phyloP scores from a whole-genome alignment of 1,140 invertebrate species.

The Drosophila tani region DNA sequence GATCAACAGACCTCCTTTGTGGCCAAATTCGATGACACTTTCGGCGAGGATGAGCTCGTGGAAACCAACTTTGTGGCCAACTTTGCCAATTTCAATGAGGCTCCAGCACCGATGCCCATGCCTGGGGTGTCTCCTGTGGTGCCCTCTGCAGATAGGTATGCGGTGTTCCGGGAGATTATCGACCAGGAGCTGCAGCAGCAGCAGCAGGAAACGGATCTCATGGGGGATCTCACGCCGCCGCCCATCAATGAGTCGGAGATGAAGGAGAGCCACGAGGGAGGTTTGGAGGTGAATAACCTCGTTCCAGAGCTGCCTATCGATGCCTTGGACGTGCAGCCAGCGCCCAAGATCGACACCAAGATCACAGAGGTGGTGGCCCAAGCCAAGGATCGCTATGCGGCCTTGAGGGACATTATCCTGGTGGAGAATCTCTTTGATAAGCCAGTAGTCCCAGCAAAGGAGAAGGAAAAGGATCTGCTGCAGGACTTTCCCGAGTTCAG shows the following conservation, averaged over 20 bases:
- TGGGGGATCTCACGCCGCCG: slow-evolving; percentile 64
- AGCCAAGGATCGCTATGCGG: slow-evolving; percentile 89
- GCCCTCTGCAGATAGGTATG: slow-evolving; percentile 90
- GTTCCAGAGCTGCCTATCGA: slow-evolving; percentile 33
- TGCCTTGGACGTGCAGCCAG: slow-evolving; percentile 35
- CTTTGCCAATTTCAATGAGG: slow-evolving; percentile 87
- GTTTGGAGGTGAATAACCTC: slow-evolving; percentile 12
- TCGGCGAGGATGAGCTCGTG: slow-evolving; percentile 76
- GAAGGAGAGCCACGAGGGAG: slow-evolving; percentile 25
- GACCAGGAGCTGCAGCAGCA: slow-evolving; percentile 89
- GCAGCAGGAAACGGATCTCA: slow-evolving; percentile 85
- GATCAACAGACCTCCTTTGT: slow-evolving; percentile 85
- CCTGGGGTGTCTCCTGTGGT: slow-evolving; percentile 60
- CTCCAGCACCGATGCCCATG: slow-evolving; percentile 75
- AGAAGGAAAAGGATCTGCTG: slow-evolving; percentile 69
- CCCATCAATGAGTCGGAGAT: slow-evolving; percentile 44
- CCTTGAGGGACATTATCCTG: slow-evolving; percentile 89
- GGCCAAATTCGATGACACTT: slow-evolving; percentile 87
- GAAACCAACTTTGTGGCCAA: slow-evolving; percentile 86
- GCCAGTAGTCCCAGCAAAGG: slow-evolving; percentile 57
- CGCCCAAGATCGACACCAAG: slow-evolving; percentile 83
- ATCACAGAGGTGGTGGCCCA: slow-evolving; percentile 85
- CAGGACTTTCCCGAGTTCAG: slow-evolving; percentile 79
- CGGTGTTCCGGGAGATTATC: slow-evolving; percentile 93
- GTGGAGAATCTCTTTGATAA: slow-evolving; percentile 87